A percentile compares a stretch with the other conserved stretches of the same genome.
Conservation (phyloP, 2,888 invertebrate species). For the Rhagonycha lutea region DNA sequence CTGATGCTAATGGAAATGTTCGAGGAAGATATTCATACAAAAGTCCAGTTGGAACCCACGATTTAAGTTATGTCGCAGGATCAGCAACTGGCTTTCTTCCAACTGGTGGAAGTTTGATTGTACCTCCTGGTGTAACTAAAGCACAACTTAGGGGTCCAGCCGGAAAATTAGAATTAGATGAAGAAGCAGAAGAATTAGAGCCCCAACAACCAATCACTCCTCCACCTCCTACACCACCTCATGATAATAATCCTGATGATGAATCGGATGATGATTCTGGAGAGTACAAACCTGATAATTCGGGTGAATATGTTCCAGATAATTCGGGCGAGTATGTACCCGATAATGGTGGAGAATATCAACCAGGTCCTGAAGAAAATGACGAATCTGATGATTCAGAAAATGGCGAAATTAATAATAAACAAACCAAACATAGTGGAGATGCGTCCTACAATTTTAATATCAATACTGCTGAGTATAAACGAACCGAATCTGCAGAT, state of each 20-base stretch:
- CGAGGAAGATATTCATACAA: conserved; percentile 39
- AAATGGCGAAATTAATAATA: conserved; percentile 5
- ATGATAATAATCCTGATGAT: conserved; percentile 5
- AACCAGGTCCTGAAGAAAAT: not conserved
- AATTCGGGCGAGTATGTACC: conserved; percentile 8
- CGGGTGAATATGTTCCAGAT: conserved; percentile 8
- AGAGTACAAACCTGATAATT: conserved; percentile 5
- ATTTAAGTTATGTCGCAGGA: conserved; percentile 39
- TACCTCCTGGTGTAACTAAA: conserved; percentile 33
- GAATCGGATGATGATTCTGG: conserved; percentile 16
- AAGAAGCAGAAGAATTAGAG: not conserved
- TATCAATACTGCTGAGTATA: conserved; percentile 38
- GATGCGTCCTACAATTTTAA: conserved; percentile 44
- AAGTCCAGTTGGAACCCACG: conserved; percentile 35
- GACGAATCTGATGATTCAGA: not conserved
- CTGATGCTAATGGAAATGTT: conserved; percentile 40
- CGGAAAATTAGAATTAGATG: not conserved
- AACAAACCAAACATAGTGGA: conserved; percentile 25
- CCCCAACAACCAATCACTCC: not conserved
- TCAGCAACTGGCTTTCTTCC: conserved; percentile 42
- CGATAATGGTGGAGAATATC: not conserved
- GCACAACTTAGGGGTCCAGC: conserved; percentile 16
- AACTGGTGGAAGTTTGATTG: conserved; percentile 48
- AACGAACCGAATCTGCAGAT: conserved; percentile 37
- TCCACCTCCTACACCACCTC: not conserved